Base-by-base conservation (phyloP, 2,113 vertebrate genomes). In the Rana temporaria region DNA sequence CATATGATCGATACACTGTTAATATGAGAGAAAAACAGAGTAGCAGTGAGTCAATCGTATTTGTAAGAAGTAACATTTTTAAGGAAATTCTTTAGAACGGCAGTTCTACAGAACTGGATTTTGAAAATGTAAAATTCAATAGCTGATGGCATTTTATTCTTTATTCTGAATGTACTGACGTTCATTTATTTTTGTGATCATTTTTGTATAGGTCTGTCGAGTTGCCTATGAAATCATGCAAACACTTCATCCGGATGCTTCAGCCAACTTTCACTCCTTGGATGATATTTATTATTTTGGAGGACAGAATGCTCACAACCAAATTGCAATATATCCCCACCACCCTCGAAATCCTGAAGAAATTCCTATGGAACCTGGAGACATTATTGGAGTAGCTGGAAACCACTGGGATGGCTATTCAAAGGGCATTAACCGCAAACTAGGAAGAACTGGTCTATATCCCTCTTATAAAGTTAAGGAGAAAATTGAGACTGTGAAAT, bases 201-300 rank as follows among this genome's bases (percentile, higher is more conserved):
- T 62, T 20, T 38, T n/a, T 87, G 86, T 86, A 62, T 90, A 99
- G 97, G 98, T 99, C 80, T 99, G 98, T 88, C 95, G 97, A 66
- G 98, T 99, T 85, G 98, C 98, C 80, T 99, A 99, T 77, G 98
- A 99, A 92, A 98, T 99, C 81, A 99, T 99, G 98, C 98, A 99
- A 91, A 98, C 96, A 0, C 92, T 98, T 73, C 98, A 99, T 86
- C 96, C 98, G 0, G 98, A 99, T 84, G 98, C 98, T 82, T 99
- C 98, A 20, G 95, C 96, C 0, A 96, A 93, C 90, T 99, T 99
- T 90, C 97, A 96, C 87, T 99, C 97, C 84, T 92, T 99, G 90
- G 98, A 99, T 83, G 98, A 99, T 87, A 99, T 99, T 90, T 99
- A 99, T 93, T 99, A 99, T 91, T 99, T 99, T 85, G 98, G 98